A percentile compares a stretch with the other conserved stretches of the same genome.
Conservation (phyloP, 2,797 vertebrate species). For the Chlorospingus semifuscus region DNA sequence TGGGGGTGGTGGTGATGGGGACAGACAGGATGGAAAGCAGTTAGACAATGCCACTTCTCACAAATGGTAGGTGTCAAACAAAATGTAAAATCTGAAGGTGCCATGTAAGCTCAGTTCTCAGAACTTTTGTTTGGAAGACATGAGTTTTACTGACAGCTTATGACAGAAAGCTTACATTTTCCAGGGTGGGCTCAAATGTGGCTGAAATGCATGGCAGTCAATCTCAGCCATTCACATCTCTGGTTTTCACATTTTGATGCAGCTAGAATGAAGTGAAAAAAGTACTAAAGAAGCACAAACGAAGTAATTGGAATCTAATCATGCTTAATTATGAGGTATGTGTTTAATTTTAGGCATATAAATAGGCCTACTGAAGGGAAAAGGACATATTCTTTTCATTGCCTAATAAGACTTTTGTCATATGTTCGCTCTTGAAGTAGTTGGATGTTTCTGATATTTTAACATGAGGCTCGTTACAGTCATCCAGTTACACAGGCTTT, state of each 20-base stretch:
- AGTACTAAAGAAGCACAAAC: neutral
- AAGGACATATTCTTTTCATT: slow-evolving; percentile 38
- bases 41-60: slow-evolving; percentile 24
- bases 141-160: slow-evolving; percentile 19
- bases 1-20: slow-evolving; percentile 34
- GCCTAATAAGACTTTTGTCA: neutral
- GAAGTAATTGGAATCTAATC: slow-evolving; percentile 50
- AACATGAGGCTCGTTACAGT: neutral
- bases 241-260: neutral
- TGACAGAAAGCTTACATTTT: slow-evolving; percentile 36
- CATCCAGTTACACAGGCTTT: neutral
- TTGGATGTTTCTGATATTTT: neutral
- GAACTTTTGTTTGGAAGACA: slow-evolving; percentile 22
- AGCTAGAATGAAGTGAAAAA: neutral
- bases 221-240: slow-evolving; percentile 26
- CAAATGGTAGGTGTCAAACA: slow-evolving; percentile 50
- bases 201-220: slow-evolving; percentile 15
- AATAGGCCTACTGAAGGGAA: slow-evolving; percentile 43
- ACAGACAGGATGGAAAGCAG: slow-evolving; percentile 26
- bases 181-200: slow-evolving; percentile 30
- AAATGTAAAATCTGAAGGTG: slow-evolving; percentile 47
- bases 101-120: slow-evolving; percentile 15
- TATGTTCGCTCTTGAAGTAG: neutral
- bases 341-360: slow-evolving; percentile 52
- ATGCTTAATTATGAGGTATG: slow-evolving; percentile 48